These are phyloP conservation scores for Phenacoccus solenopsis DNA, from an alignment of 1,140 invertebrate species.

Conservation along the genomic window DNA sequence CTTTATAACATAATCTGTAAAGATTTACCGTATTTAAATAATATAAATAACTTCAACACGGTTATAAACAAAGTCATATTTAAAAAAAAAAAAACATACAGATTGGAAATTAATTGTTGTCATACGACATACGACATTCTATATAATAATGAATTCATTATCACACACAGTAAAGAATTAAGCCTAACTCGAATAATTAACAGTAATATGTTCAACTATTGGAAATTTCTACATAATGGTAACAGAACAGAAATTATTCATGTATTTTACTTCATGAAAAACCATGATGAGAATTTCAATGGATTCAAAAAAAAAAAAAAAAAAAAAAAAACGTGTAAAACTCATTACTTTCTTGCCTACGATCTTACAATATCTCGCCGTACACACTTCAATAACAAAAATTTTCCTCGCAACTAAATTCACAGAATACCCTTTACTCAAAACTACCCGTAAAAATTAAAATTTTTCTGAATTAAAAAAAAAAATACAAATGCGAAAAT, in stretches of 20 bases:
- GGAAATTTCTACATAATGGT: slow-evolving; percentile 2
- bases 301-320: too few species aligned
- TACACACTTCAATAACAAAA: too few species aligned
- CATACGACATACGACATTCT: background rate
- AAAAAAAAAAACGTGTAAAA: too few species aligned
- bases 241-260: background rate
- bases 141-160: background rate
- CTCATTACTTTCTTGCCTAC: too few species aligned
- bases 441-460: too few species aligned
- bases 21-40: background rate
- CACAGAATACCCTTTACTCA: too few species aligned
- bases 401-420: too few species aligned
- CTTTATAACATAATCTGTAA: slow-evolving; percentile 3
- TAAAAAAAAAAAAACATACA: background rate
- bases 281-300: too few species aligned
- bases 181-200: background rate
- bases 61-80: background rate
- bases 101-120: background rate
- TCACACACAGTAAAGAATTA: background rate
- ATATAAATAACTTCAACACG: slow-evolving; percentile 1
- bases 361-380: too few species aligned
- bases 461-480: too few species aligned
- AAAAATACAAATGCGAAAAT: too few species aligned
- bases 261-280: background rate
- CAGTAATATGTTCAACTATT: background rate